Percentiles rank a stretch among this genome's conserved stretches.
Conservation (phyloP, 2,797 vertebrate genomes). For the Trachops cirrhosus region DNA sequence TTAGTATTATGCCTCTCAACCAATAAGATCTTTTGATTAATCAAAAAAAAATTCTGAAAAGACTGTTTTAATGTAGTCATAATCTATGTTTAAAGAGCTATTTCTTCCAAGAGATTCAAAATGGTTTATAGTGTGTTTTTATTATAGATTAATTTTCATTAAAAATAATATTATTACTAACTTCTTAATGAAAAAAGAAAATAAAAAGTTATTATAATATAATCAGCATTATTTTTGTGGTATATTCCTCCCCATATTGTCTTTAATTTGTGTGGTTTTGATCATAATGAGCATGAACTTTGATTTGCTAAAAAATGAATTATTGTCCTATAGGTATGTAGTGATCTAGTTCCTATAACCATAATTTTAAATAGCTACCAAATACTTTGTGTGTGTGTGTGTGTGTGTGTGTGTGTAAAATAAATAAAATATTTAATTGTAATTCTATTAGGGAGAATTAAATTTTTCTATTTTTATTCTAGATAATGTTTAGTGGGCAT, state of each 20-base stretch:
- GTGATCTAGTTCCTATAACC: neutral
- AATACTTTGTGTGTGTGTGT: neutral
- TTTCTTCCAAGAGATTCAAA: conserved; percentile 31
- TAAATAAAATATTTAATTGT: neutral
- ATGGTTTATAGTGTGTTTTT: neutral
- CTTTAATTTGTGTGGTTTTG: neutral
- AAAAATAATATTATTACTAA: neutral
- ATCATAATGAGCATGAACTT: neutral
- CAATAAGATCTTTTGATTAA: neutral
- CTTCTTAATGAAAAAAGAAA: neutral
- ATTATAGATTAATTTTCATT: neutral
- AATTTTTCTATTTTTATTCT: neutral
- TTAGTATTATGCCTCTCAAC: neutral
- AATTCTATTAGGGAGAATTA: neutral
- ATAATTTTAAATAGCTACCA: neutral
- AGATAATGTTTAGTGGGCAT: neutral
- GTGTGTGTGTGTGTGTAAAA: neutral
- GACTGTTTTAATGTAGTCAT: neutral
- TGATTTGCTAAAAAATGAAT: neutral
- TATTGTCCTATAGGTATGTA: neutral
- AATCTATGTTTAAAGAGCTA: neutral
- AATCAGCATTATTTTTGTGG: neutral
- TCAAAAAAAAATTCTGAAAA: neutral
- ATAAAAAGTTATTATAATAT: neutral
- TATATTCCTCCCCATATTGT: neutral